Conservation (phyloP, 2,797 vertebrate species). For the Eulemur rubriventer region DNA sequence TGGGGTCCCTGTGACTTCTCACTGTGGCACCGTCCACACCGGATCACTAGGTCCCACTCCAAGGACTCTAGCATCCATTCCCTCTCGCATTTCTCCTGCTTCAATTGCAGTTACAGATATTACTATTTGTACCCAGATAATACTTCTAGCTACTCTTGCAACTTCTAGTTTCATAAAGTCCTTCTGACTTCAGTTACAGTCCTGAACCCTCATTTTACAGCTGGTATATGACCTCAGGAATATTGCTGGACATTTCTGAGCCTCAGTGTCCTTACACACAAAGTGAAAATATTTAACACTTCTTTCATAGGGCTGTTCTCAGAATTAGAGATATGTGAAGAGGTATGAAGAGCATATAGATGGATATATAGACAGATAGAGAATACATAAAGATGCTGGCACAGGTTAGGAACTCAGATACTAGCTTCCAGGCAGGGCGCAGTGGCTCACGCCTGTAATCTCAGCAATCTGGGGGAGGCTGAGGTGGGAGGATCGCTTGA, state of each 20-base stretch:
- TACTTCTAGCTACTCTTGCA: neutral
- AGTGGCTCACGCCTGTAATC: neutral
- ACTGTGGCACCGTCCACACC: neutral
- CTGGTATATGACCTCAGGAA: neutral
- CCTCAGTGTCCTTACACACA: constrained; percentile 67
- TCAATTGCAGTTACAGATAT: neutral
- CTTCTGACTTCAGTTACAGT: neutral
- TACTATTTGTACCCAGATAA: neutral
- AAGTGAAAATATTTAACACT: constrained; percentile 8
- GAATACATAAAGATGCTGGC: neutral
- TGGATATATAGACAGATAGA: neutral
- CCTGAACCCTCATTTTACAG: neutral
- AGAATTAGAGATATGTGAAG: neutral
- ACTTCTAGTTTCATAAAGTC: neutral
- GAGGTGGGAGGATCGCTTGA: neutral
- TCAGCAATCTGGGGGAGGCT: neutral
- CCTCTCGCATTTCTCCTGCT: neutral
- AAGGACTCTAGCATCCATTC: neutral
- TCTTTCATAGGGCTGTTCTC: neutral
- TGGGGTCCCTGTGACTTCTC: neutral
- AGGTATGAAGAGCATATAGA: neutral
- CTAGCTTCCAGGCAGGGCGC: neutral
- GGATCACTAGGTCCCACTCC: neutral
- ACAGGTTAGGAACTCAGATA: neutral
- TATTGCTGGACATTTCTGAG: constrained; percentile 13